Conservation (phyloP, 2,797 vertebrate species). For the Zalophus californianus region DNA sequence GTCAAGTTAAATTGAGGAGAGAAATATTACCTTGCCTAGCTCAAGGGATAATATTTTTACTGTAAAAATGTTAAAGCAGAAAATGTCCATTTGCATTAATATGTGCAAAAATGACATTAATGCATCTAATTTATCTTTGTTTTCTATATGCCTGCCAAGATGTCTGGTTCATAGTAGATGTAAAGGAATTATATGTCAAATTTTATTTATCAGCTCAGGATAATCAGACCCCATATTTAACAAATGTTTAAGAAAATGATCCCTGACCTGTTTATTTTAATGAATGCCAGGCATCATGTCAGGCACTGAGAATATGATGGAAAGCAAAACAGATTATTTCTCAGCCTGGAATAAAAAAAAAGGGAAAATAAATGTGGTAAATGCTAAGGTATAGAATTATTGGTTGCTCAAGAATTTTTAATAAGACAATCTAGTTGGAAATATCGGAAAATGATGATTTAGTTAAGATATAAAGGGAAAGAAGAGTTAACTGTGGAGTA, state of each 20-base stretch:
- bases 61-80: neutral
- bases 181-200: slow-evolving; percentile 29
- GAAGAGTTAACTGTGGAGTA: neutral
- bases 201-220: neutral
- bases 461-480: neutral
- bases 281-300: neutral
- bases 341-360: neutral
- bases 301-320: neutral
- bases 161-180: neutral
- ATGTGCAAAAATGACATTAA: slow-evolving; percentile 1
- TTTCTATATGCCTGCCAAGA: neutral
- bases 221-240: slow-evolving; percentile 1
- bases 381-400: neutral
- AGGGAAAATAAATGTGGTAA: neutral
- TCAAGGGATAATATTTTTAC: neutral
- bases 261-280: neutral
- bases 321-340: slow-evolving; percentile 6
- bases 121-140: slow-evolving; percentile 22
- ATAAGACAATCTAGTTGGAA: neutral
- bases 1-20: neutral
- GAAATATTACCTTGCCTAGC: neutral
- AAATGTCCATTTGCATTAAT: slow-evolving; percentile 15
- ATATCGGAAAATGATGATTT: neutral
- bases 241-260: slow-evolving; percentile 20
- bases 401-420: neutral